A percentile compares a stretch with the other conserved stretches of the same genome.
phyloP scores from a whole-genome alignment of 2,888 invertebrate species.

The Pseudolycoriella hygida region DNA sequence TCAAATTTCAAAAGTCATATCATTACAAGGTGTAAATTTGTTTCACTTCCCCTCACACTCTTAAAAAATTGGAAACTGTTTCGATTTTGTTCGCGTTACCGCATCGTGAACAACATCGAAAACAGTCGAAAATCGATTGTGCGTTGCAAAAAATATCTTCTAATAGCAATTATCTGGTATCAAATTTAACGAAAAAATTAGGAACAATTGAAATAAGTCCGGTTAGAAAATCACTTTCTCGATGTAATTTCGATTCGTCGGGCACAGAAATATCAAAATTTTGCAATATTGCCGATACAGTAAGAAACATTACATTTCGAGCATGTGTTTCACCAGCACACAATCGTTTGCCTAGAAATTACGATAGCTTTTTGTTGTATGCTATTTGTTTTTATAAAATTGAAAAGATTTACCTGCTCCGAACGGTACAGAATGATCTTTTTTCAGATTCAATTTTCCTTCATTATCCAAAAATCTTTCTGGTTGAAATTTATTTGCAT shows the following conservation, averaged over 20 bases:
- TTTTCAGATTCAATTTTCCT: conserved; percentile 34
- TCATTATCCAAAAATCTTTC: conserved; percentile 42
- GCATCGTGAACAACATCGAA: no score
- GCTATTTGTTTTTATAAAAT: background rate
- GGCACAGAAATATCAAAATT: conserved; percentile 39
- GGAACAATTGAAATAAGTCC: conserved; percentile 29
- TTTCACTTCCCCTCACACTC: no score
- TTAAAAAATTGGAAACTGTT: no score
- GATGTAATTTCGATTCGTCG: conserved; percentile 31
- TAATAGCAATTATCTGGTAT: background rate
- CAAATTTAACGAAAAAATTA: background rate
- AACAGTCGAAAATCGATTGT: no score
- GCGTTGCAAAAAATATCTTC: no score
- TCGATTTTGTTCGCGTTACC: no score
- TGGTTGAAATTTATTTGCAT: conserved; percentile 46
- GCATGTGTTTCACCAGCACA: conserved; percentile 58
- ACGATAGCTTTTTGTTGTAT: conserved; percentile 7
- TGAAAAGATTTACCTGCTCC: conserved; percentile 36
- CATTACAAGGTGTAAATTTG: no score
- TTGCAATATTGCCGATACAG: conserved; percentile 41
- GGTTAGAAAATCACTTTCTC: conserved; percentile 22
- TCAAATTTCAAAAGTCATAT: no score
- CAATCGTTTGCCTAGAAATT: conserved; percentile 41
- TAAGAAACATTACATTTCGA: conserved; percentile 43
- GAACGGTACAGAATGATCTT: conserved; percentile 44